phyloP scores from a whole-genome alignment of 1,140 invertebrate species.

The Bombus terrestris region DNA sequence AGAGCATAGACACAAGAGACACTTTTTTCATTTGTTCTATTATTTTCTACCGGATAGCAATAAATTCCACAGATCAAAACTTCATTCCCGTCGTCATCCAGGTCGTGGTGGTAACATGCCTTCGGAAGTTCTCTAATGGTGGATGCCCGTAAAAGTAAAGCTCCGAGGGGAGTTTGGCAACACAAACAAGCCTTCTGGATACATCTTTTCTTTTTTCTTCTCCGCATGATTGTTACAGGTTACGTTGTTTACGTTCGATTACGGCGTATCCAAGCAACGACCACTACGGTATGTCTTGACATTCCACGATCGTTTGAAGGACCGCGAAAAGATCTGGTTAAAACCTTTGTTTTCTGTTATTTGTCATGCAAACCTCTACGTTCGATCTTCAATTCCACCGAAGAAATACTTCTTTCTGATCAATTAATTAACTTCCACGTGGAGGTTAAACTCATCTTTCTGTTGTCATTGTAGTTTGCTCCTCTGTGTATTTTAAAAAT shows the following conservation, averaged over 20 bases:
- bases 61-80: conserved; percentile 36
- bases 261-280: not conserved
- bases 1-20: not conserved
- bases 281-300: not conserved
- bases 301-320: not conserved
- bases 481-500: not conserved
- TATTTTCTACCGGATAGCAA: conserved; percentile 16
- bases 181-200: not conserved
- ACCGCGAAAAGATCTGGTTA: not conserved
- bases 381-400: not conserved
- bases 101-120: not conserved
- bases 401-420: not conserved
- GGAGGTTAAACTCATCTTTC: not conserved
- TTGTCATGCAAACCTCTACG: not conserved
- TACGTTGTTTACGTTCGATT: conserved; percentile 30
- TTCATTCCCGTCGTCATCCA: conserved; percentile 2
- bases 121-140: conserved; percentile 4
- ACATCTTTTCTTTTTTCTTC: not conserved
- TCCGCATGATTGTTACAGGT: not conserved
- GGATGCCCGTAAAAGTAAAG: conserved; percentile 22
- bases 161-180: conserved; percentile 24
- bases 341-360: not conserved
- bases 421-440: not conserved
- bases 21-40: not conserved
- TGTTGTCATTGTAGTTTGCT: not conserved